These are phyloP conservation scores for Pteromalus puparum DNA, from an alignment of 1,140 invertebrate species.

Conservation along the genomic window DNA sequence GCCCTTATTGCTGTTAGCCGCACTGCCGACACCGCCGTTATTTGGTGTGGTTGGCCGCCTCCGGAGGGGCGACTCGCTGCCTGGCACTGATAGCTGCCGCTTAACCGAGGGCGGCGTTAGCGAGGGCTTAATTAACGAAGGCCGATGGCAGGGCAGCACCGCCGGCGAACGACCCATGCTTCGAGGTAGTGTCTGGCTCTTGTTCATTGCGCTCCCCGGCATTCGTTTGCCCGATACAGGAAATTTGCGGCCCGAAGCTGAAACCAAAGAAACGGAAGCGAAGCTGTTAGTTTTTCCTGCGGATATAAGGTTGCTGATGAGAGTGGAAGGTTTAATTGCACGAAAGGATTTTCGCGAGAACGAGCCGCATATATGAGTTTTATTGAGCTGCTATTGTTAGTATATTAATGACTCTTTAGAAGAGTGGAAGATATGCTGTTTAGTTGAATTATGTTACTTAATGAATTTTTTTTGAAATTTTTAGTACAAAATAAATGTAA, in stretches of 20 bases:
- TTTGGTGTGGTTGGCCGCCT: slow-evolving; percentile 77
- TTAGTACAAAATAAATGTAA: no score
- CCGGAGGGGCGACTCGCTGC: slow-evolving; percentile 80
- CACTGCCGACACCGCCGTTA: slow-evolving; percentile 70
- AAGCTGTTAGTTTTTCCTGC: neutral
- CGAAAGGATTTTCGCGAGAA: neutral
- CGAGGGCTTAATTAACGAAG: slow-evolving; percentile 81
- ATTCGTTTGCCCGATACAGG: slow-evolving; percentile 82
- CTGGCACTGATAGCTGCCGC: slow-evolving; percentile 85
- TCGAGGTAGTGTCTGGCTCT: slow-evolving; percentile 88
- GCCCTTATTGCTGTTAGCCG: slow-evolving; percentile 65
- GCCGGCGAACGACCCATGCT: slow-evolving; percentile 85
- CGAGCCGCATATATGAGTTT: no score
- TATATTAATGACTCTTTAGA: no score
- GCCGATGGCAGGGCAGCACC: slow-evolving; percentile 73
- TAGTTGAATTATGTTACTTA: no score
- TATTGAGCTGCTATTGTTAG: no score
- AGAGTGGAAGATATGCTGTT: no score
- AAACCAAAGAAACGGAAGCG: neutral
- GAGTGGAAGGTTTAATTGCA: neutral
- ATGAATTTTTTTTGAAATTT: no score
- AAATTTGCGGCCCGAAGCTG: slow-evolving; percentile 84
- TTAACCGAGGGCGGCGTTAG: slow-evolving; percentile 88
- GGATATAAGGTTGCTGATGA: neutral
- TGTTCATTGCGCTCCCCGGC: slow-evolving; percentile 80